Conservation (phyloP, 2,113 vertebrate species). For the Neomonachus schauinslandi region DNA sequence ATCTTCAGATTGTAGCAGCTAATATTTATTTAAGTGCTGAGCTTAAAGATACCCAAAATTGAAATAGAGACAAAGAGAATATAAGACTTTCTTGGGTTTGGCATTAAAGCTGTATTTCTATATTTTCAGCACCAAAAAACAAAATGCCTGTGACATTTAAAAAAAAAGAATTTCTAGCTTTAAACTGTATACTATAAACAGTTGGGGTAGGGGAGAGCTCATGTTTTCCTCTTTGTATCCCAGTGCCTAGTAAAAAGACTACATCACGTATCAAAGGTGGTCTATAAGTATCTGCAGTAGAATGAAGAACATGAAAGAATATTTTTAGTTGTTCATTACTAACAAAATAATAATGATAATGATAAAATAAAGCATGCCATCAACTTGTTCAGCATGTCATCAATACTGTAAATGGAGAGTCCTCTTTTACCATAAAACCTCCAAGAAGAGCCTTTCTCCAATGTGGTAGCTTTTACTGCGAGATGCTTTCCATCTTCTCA, state of each 20-base stretch:
- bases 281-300: background rate
- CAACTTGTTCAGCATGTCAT: background rate
- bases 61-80: conserved; percentile 28
- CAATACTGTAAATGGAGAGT: background rate
- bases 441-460: background rate
- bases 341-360: background rate
- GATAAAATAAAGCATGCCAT: background rate
- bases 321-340: background rate
- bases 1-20: background rate
- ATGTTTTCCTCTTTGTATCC: background rate
- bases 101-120: background rate
- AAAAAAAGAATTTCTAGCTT: conserved; percentile 4
- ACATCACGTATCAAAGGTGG: background rate
- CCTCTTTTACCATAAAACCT: background rate
- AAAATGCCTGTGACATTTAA: background rate
- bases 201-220: background rate
- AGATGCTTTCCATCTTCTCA: background rate
- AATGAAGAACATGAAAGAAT: background rate
- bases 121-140: background rate
- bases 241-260: background rate
- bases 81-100: background rate
- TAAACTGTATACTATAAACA: background rate
- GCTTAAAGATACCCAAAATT: background rate
- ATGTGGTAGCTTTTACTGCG: background rate
- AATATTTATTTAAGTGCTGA: conserved; percentile 46